Evolutionary conservation across 1,140 invertebrate species (phyloP).

Genomic region (Harlomillsia oculata): DNA sequence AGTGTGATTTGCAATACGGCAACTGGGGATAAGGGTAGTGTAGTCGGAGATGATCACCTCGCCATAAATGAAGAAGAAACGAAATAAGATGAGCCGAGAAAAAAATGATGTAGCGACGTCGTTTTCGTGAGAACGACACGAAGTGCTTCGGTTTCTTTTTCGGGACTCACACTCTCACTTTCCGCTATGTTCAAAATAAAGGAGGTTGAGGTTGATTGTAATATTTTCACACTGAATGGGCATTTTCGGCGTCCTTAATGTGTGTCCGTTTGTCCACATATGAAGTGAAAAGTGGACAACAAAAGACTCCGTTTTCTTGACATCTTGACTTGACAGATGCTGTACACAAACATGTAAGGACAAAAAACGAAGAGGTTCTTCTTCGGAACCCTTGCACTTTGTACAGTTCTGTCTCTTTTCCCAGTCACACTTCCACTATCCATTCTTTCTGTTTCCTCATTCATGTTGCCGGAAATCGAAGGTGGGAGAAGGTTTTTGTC

Average conservation of each 20-base stretch:
- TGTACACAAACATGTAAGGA: neutral
- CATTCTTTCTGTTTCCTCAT: too few species aligned
- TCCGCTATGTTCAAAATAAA: too few species aligned
- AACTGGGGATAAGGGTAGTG: neutral
- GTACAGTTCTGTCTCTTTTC: too few species aligned
- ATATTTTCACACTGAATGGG: too few species aligned
- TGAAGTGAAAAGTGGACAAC: neutral
- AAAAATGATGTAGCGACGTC: neutral
- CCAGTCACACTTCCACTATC: too few species aligned
- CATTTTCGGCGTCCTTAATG: too few species aligned
- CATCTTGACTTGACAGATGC: neutral
- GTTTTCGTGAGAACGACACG: slow-evolving; percentile 10
- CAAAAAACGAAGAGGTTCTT: too few species aligned
- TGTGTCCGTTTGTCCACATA: neutral
- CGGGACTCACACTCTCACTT: neutral
- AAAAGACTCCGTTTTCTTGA: neutral
- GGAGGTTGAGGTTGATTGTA: too few species aligned
- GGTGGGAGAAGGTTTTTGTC: too few species aligned
- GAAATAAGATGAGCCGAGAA: neutral
- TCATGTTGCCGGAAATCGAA: too few species aligned
- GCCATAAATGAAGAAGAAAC: neutral
- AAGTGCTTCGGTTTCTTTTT: slow-evolving; percentile 3
- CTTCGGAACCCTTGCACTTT: too few species aligned
- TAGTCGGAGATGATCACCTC: neutral
- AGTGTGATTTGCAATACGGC: neutral